Evolutionary conservation across 2,888 invertebrate species (phyloP), one percentile per base, ranked within the genome.

Genomic region (Epinotia brunnichana): DNA sequence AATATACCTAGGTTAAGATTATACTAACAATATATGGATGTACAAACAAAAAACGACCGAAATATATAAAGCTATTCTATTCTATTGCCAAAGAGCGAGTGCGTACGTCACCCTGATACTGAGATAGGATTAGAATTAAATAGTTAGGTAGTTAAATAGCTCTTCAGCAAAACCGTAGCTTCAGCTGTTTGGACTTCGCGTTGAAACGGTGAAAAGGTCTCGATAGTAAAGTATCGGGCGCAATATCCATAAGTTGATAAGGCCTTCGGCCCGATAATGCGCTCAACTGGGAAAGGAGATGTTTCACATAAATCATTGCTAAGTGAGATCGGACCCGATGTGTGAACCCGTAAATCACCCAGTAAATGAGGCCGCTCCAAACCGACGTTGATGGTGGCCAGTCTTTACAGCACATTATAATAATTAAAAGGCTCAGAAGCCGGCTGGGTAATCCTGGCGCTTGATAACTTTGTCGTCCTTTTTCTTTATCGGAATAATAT

Each of bases 331-430:
- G 90, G 88, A 80, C 85, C 86, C 88, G 87, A 91, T 91, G 92
- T 92, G 91, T 90, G 92, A 90, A 89, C 90, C 87, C 88, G 90
- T 92, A 92, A 91, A 92, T 92, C 92, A 91, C 86, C 85, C 87
- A 86, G 87, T 89, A 91, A 92, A 91, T 89, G 91, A 91, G 89
- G 82, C 85, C 81, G 81, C 82, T 81, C 81, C 80, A 82, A 81
- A 80, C 82, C 83, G 82, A 83, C 87, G 81, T 82, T 87, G 87
- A 86, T 86, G 86, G 86, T 88, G 85, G 87, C 82, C 85, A 84
- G 85, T 89, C 87, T 87, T 85, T 84, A 84, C 84, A 83, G 79
- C 80, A 63, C 81, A 84, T 85, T 85, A 85, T 78, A 84, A 82
- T 82, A 85, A 86, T 86, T 86, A 85, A 87, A 85, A 79, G 80